Percentiles rank a stretch among this genome's conserved stretches.
These are phyloP conservation scores for Emydoidea blandingii DNA, from an alignment of 2,797 vertebrate genomes.

Conservation along the genomic window DNA sequence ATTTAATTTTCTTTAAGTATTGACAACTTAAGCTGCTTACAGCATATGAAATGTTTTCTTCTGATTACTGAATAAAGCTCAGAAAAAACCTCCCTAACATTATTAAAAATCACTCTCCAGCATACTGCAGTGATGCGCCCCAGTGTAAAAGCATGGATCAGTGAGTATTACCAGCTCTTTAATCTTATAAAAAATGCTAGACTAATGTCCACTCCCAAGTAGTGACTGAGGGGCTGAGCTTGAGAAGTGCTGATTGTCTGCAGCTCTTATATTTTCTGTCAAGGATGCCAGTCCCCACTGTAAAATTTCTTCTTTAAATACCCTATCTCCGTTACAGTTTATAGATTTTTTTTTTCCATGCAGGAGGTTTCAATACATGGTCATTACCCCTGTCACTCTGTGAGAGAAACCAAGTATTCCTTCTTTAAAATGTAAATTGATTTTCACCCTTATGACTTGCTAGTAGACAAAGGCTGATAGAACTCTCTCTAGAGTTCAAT, in stretches of 20 bases:
- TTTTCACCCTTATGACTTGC: conserved; percentile 9
- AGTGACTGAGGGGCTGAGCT: background rate
- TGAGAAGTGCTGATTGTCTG: background rate
- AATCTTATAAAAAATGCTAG: background rate
- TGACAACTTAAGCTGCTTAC: conserved; percentile 6
- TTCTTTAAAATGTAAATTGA: background rate
- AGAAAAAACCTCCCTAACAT: background rate
- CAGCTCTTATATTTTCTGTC: background rate
- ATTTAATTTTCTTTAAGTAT: conserved; percentile 4
- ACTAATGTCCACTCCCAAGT: background rate
- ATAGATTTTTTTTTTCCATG: background rate
- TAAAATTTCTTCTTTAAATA: background rate
- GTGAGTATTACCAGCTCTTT: background rate
- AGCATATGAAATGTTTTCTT: background rate
- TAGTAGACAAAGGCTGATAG: background rate
- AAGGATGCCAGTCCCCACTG: background rate
- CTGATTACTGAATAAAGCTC: background rate
- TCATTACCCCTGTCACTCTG: background rate
- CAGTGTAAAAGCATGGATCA: background rate
- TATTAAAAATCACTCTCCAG: background rate
- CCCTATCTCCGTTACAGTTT: background rate
- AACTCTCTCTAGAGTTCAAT: background rate
- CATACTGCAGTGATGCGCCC: background rate
- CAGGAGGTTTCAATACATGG: background rate
- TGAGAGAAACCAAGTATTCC: background rate